phyloP scores from a whole-genome alignment of 2,888 invertebrate genomes.

The Ochropleura leucogaster region DNA sequence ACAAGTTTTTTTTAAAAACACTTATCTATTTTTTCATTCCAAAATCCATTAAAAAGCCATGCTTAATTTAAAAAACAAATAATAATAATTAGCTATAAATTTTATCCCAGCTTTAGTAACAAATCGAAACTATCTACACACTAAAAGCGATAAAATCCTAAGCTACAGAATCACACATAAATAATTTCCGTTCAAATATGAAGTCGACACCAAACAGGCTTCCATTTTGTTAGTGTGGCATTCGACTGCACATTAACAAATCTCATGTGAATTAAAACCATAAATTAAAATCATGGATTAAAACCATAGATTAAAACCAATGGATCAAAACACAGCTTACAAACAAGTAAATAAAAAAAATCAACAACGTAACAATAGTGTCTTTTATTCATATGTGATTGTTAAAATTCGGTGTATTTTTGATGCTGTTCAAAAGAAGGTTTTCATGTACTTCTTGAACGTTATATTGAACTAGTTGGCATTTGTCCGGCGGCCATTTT shows the following conservation, averaged over 20 bases:
- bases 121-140: slow-evolving; percentile 80
- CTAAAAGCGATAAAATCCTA: slow-evolving; percentile 78
- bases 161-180: slow-evolving; percentile 89
- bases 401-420: slow-evolving; percentile 70
- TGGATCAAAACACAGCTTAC: slow-evolving; percentile 81
- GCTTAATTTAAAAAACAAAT: slow-evolving; percentile 52
- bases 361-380: slow-evolving; percentile 87
- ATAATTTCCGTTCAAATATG: slow-evolving; percentile 85
- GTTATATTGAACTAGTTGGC: not conserved
- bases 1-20: slow-evolving; percentile 50
- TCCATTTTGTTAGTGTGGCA: slow-evolving; percentile 30
- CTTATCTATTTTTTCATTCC: slow-evolving; percentile 22
- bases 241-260: slow-evolving; percentile 76
- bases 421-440: slow-evolving; percentile 2
- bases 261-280: slow-evolving; percentile 83
- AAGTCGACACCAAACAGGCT: slow-evolving; percentile 57
- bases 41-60: slow-evolving; percentile 42
- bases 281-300: slow-evolving; percentile 74
- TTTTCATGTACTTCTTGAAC: slow-evolving; percentile 27
- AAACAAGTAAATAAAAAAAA: slow-evolving; percentile 84
- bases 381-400: slow-evolving; percentile 71
- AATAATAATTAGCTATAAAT: slow-evolving; percentile 40
- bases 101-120: slow-evolving; percentile 66
- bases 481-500: not conserved
- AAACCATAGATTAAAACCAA: slow-evolving; percentile 75